Evolutionary conservation across 1,140 invertebrate genomes (phyloP), one percentile per base, ranked within the genome.

Genomic region (Amyelois transitella): DNA sequence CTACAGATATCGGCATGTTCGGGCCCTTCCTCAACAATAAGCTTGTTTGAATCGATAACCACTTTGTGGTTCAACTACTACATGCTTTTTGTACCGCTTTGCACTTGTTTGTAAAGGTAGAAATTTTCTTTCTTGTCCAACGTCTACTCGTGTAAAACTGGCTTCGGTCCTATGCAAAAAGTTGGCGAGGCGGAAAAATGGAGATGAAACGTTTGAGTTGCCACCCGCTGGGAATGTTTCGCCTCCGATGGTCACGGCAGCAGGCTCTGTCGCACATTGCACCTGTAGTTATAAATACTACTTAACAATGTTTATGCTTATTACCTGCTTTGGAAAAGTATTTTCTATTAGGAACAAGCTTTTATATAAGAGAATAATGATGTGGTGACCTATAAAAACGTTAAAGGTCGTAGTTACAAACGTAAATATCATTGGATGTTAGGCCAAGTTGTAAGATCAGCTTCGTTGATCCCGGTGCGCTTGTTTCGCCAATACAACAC

Each of bases 31-130:
- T 64, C 63, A 75, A 77, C 72, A 75, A 75, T 72, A 63, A 60
- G 58, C 60, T 59, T 54, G 61, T 66, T 73, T 73, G 64, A 75
- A 72, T 73, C 66, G 66, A 73, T 69, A 69, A 73, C 63, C 43
- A 53, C 55, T 58, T 64, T 65, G 66, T 54, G 60, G 67, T 60
- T 54, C 58, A 55, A 54, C 32, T 25, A 43, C 18, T 58, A 66
- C 64, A 72, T 51, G 67, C 64, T 69, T 69, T 72, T 69, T 69
- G 60, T 58, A 18, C 60, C 54, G 58, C 63, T 54, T 64, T 60
- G 65, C 64, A 56, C 65, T 70, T 71, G 65, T 74, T 71, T 70
- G 63, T 66, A 71, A 68, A 71, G 68, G 60, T 71, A 66, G 62
- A 60, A 71, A 71, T 70, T 74, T 71, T 68, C n/a, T n/a, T n/a